These are phyloP conservation scores for Drosophila hawaiiensis DNA, from an alignment of 2,888 invertebrate species.

Conservation along the genomic window DNA sequence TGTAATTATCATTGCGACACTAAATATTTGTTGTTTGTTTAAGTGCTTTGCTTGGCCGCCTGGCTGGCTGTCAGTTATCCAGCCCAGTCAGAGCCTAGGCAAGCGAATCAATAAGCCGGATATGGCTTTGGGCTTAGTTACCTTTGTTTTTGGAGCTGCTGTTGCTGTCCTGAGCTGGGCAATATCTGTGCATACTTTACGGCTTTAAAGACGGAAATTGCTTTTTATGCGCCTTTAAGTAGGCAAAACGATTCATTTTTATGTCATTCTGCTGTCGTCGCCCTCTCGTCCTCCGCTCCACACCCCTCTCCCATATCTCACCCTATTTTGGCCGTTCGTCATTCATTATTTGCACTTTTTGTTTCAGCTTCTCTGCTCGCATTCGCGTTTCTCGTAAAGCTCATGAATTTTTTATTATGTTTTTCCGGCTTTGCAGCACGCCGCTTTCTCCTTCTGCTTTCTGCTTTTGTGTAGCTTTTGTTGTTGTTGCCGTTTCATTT, in stretches of 20 bases:
- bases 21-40: constrained; percentile 78
- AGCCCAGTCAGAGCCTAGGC: background rate
- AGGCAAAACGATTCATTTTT: constrained; percentile 80
- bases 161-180: constrained; percentile 8
- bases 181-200: constrained; percentile 64
- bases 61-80: constrained; percentile 1
- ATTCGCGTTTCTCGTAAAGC: constrained; percentile 56
- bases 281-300: constrained; percentile 4
- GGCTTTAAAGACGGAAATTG: constrained; percentile 74
- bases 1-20: constrained; percentile 81
- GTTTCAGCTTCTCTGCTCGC: constrained; percentile 59
- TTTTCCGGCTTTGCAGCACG: constrained; percentile 62
- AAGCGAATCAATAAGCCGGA: constrained; percentile 67
- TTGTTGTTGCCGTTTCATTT: constrained; percentile 69
- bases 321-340: constrained; percentile 56
- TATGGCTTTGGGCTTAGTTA: constrained; percentile 26
- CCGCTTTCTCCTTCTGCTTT: background rate
- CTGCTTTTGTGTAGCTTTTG: constrained; percentile 8
- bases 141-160: background rate
- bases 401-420: constrained; percentile 81
- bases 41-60: constrained; percentile 66
- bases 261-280: constrained; percentile 72
- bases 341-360: constrained; percentile 81
- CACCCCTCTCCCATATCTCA: background rate
- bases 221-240: constrained; percentile 81